Percentiles rank a stretch among this genome's conserved stretches.
phyloP scores from a whole-genome alignment of 2,888 invertebrate genomes.

The Amorpha juglandis region DNA sequence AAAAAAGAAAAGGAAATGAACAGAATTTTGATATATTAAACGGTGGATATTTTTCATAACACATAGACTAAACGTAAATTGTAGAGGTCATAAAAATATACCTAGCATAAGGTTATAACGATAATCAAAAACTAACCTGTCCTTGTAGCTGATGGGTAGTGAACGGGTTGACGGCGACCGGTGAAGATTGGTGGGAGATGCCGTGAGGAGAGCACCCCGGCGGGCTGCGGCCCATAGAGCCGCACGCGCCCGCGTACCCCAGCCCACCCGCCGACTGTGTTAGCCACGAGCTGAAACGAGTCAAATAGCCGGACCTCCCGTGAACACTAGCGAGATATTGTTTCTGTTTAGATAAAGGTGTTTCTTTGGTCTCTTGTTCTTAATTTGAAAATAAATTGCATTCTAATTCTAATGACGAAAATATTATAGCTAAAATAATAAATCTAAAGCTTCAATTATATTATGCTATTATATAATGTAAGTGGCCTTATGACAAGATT shows the following conservation, averaged over 20 bases:
- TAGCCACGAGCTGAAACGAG: slow-evolving; percentile 67
- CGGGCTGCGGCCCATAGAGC: slow-evolving; percentile 69
- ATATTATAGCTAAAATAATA: too few relatives aligned
- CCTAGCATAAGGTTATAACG: not conserved
- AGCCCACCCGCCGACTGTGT: slow-evolving; percentile 65
- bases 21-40: too few relatives aligned
- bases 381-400: not conserved
- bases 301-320: slow-evolving; percentile 24
- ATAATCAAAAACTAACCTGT: slow-evolving; percentile 54
- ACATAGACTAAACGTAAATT: too few relatives aligned
- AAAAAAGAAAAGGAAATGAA: too few relatives aligned
- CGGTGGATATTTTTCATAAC: too few relatives aligned
- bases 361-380: not conserved
- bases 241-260: slow-evolving; percentile 64
- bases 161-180: slow-evolving; percentile 71
- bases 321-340: not conserved
- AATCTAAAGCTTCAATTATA: too few relatives aligned
- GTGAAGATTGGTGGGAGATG: slow-evolving; percentile 70
- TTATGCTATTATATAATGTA: too few relatives aligned
- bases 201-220: slow-evolving; percentile 71
- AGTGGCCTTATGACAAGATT: too few relatives aligned
- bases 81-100: not conserved
- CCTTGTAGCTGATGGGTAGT: slow-evolving; percentile 73
- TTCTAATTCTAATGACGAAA: too few relatives aligned
- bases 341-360: not conserved